Evolutionary conservation across 2,113 vertebrate genomes (phyloP).

Genomic region (Symphodus melops): DNA sequence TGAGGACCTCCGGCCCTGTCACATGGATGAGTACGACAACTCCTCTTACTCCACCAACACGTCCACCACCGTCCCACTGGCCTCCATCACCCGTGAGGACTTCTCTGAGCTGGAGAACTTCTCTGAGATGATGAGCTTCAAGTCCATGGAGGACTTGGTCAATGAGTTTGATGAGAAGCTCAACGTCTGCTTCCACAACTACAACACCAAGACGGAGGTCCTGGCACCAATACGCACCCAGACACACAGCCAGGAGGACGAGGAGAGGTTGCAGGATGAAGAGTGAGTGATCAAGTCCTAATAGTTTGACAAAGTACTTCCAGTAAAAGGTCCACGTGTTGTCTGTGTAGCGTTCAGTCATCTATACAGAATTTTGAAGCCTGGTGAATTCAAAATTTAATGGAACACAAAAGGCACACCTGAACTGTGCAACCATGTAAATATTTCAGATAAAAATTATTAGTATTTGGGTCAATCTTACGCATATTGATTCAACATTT

Average conservation of each 20-base stretch:
- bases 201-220: constrained; percentile 93
- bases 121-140: constrained; percentile 96
- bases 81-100: constrained; percentile 87
- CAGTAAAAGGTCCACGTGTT: too few species aligned
- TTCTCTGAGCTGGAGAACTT: constrained; percentile 95
- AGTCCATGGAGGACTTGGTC: constrained; percentile 96
- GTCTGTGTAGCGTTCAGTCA: too few species aligned
- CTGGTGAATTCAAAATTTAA: too few species aligned
- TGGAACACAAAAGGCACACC: too few species aligned
- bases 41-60: constrained; percentile 73
- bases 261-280: constrained; percentile 91
- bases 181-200: constrained; percentile 95
- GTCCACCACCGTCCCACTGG: constrained; percentile 76
- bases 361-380: too few species aligned
- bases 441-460: too few species aligned
- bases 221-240: constrained; percentile 91
- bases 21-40: constrained; percentile 81
- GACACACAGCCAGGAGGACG: constrained; percentile 89
- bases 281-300: constrained; percentile 84
- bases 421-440: too few species aligned
- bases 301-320: background rate
- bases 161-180: constrained; percentile 96
- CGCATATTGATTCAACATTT: too few species aligned
- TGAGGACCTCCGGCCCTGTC: constrained; percentile 89
- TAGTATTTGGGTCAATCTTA: too few species aligned